Conservation (phyloP, 1,140 invertebrate species). For the Drosophila kurseongensis region DNA sequence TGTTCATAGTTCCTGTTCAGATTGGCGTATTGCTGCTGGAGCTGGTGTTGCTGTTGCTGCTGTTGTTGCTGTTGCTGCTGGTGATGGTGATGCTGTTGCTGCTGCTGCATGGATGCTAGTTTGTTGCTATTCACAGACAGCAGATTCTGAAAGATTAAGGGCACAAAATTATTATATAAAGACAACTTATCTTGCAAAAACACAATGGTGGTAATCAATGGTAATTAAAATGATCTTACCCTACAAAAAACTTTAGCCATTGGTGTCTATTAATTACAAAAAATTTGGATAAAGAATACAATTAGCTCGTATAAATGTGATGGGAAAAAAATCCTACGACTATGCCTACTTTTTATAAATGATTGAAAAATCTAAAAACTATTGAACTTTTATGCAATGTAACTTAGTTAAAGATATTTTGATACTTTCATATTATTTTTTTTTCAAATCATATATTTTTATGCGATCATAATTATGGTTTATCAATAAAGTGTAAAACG, state of each 20-base stretch:
- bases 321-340: neutral
- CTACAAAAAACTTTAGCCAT: conserved; percentile 8
- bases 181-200: neutral
- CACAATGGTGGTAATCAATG: neutral
- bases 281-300: conserved; percentile 8
- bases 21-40: conserved; percentile 56
- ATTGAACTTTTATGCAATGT: neutral
- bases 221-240: neutral
- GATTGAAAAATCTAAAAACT: neutral
- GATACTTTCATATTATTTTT: too few relatives aligned
- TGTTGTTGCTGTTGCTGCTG: conserved; percentile 64
- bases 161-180: neutral
- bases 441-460: too few relatives aligned
- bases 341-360: neutral
- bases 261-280: neutral
- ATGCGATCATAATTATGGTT: too few relatives aligned
- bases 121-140: conserved; percentile 72
- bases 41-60: conserved; percentile 52
- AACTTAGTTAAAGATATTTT: too few relatives aligned
- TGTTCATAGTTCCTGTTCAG: conserved; percentile 63
- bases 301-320: too few relatives aligned
- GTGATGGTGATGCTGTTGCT: conserved; percentile 77
- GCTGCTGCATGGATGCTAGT: conserved; percentile 62
- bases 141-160: conserved; percentile 65
- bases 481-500: too few relatives aligned